These are phyloP conservation scores for Aradophagus sp. DNA, from an alignment of 1,140 invertebrate genomes.

Conservation along the genomic window DNA sequence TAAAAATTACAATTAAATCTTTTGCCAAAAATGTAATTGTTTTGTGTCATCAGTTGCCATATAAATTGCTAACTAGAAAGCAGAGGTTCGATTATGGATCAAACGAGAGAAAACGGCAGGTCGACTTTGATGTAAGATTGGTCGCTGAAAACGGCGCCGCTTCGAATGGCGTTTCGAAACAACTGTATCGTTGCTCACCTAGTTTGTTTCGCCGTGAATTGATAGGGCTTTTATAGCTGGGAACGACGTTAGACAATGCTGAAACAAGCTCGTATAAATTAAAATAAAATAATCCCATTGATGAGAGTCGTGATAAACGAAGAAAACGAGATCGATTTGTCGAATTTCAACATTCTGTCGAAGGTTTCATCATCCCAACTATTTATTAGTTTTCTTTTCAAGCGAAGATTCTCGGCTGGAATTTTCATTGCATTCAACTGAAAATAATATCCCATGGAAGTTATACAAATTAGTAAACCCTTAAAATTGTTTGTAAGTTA, in stretches of 20 bases:
- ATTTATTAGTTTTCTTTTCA: too few species aligned
- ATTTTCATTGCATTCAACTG: too few species aligned
- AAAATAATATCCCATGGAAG: too few species aligned
- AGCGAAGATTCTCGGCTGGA: too few species aligned
- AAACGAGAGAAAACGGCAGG: slow-evolving; percentile 41
- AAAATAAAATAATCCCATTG: slow-evolving; percentile 2
- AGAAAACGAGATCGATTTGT: slow-evolving; percentile 1
- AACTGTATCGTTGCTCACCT: slow-evolving; percentile 10
- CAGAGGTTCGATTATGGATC: slow-evolving; percentile 36
- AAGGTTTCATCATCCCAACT: too few species aligned
- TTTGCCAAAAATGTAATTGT: too few species aligned
- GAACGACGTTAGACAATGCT: slow-evolving; percentile 28
- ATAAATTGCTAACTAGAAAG: slow-evolving; percentile 39
- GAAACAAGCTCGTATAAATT: slow-evolving; percentile 14
- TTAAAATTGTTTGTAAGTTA: too few species aligned
- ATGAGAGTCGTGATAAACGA: slow-evolving; percentile 11
- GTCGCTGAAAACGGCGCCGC: slow-evolving; percentile 23
- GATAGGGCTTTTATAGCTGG: slow-evolving; percentile 6
- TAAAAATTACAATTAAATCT: too few species aligned
- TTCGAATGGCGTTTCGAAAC: slow-evolving; percentile 30
- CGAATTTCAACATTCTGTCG: slow-evolving; percentile 6
- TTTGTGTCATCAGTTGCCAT: too few species aligned
- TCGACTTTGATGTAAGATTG: slow-evolving; percentile 38
- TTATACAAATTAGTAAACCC: too few species aligned
- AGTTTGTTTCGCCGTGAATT: slow-evolving; percentile 27